A percentile compares a stretch with the other conserved stretches of the same genome.
Evolutionary conservation across 1,140 invertebrate genomes (phyloP).

Genomic region (Aricia agestis): DNA sequence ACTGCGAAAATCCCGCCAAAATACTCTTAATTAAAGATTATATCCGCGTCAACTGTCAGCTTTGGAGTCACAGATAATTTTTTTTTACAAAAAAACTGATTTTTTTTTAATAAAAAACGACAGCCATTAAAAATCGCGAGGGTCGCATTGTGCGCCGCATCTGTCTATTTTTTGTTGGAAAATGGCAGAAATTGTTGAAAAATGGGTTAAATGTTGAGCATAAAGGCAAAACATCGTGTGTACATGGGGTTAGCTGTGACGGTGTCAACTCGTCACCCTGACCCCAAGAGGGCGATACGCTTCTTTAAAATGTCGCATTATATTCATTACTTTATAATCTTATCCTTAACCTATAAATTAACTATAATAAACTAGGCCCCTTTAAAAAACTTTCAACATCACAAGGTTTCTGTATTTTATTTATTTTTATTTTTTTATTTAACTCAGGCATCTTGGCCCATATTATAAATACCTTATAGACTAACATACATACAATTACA

Average conservation of each 20-base stretch:
- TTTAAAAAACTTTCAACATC: no score
- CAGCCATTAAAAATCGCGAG: slow-evolving; percentile 67
- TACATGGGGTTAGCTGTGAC: slow-evolving; percentile 50
- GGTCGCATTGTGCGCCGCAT: slow-evolving; percentile 51
- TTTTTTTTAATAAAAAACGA: slow-evolving; percentile 57
- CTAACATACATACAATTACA: no score
- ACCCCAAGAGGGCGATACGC: slow-evolving; percentile 39
- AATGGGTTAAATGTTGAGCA: slow-evolving; percentile 68
- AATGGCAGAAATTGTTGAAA: slow-evolving; percentile 65
- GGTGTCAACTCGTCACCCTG: slow-evolving; percentile 52
- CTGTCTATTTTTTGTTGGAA: slow-evolving; percentile 54
- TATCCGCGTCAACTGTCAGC: slow-evolving; percentile 73
- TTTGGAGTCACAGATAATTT: slow-evolving; percentile 64
- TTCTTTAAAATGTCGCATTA: slow-evolving; percentile 17
- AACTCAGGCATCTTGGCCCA: no score
- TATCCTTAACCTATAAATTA: no score
- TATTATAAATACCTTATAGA: no score
- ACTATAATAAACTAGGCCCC: no score
- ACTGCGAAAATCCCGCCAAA: slow-evolving; percentile 45
- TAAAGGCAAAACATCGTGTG: slow-evolving; percentile 53
- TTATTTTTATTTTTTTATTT: no score
- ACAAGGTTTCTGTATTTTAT: no score
- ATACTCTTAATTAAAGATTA: slow-evolving; percentile 74
- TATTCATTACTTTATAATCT: background rate
- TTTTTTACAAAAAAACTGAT: slow-evolving; percentile 57